A percentile compares a stretch with the other conserved stretches of the same genome.
These are phyloP conservation scores for Hypothenemus hampei DNA, from an alignment of 1,140 invertebrate species.

Conservation along the genomic window DNA sequence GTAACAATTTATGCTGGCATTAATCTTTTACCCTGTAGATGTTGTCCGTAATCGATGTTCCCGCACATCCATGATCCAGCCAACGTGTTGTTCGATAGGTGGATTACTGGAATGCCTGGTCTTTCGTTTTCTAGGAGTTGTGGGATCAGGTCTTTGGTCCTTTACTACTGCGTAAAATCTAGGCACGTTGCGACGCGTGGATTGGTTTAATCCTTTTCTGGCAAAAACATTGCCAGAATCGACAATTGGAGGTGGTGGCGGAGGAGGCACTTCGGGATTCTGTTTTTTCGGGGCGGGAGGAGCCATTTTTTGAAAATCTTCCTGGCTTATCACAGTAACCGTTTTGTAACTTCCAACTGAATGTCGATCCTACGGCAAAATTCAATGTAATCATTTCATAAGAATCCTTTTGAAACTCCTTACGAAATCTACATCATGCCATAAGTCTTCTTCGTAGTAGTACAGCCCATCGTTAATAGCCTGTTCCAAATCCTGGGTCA, in stretches of 20 bases:
- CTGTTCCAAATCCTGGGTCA: conserved; percentile 88
- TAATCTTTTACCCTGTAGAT: conserved; percentile 57
- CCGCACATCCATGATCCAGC: conserved; percentile 91
- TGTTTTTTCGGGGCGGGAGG: conserved; percentile 57
- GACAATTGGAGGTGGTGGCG: conserved; percentile 58
- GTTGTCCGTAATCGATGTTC: conserved; percentile 74
- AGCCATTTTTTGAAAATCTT: conserved; percentile 78
- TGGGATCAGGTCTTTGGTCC: conserved; percentile 62
- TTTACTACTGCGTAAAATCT: conserved; percentile 95
- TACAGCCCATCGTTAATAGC: conserved; percentile 92
- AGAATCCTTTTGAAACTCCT: neutral
- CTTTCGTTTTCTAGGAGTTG: conserved; percentile 78
- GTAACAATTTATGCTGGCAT: too few relatives aligned
- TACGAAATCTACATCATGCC: conserved; percentile 50
- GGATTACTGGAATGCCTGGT: conserved; percentile 89
- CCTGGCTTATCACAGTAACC: conserved; percentile 84
- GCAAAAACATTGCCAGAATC: neutral
- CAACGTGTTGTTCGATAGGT: conserved; percentile 90
- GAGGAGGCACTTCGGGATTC: conserved; percentile 69
- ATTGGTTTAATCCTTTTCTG: conserved; percentile 5
- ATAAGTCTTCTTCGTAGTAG: conserved; percentile 91
- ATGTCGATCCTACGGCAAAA: conserved; percentile 35
- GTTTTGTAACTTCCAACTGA: conserved; percentile 68
- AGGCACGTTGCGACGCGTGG: conserved; percentile 49
- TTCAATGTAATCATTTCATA: neutral